These are phyloP conservation scores for Clusia tigrina DNA, from an alignment of 2,888 invertebrate species.

Conservation along the genomic window DNA sequence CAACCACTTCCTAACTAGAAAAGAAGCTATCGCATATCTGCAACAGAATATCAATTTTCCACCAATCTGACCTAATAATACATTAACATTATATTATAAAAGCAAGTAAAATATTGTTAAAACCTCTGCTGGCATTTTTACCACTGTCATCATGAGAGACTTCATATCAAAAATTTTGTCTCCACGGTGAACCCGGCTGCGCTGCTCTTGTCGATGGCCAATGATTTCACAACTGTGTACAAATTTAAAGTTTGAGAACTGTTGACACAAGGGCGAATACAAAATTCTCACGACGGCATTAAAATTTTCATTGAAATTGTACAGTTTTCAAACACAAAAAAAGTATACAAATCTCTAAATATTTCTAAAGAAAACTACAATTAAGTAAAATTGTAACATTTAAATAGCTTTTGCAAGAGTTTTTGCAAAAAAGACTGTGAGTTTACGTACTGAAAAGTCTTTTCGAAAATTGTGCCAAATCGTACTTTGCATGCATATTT, in stretches of 20 bases:
- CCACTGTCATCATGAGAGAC: not conserved
- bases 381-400: conserved; percentile 34
- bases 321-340: conserved; percentile 31
- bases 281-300: conserved; percentile 42
- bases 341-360: conserved; percentile 24
- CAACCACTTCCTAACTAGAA: no score
- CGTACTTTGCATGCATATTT: no score
- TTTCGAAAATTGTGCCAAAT: conserved; percentile 25
- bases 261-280: conserved; percentile 36
- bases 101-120: conserved; percentile 1
- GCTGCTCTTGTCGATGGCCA: no score
- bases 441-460: conserved; percentile 30
- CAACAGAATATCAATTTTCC: not conserved
- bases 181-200: no score
- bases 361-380: conserved; percentile 15
- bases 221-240: no score
- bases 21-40: no score
- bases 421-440: conserved; percentile 18
- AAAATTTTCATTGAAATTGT: conserved; percentile 38
- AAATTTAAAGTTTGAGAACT: conserved; percentile 32
- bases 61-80: not conserved
- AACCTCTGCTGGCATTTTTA: no score
- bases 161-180: conserved; percentile 5
- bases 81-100: not conserved
- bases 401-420: conserved; percentile 23